Evolutionary conservation across 2,797 vertebrate species (phyloP).

Genomic region (Hemitrygon akajei): DNA sequence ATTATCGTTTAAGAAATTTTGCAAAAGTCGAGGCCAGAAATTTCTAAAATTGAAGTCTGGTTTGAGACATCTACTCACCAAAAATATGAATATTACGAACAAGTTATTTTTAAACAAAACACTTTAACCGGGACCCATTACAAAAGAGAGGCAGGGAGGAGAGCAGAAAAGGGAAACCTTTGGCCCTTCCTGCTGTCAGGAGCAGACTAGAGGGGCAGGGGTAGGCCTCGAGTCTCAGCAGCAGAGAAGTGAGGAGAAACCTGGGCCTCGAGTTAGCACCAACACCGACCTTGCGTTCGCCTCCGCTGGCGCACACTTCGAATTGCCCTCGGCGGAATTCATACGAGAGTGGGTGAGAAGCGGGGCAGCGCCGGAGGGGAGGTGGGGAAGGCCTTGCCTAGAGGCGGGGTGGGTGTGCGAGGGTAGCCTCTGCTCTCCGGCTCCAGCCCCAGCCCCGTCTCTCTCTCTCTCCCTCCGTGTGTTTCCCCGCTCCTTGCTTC

Average conservation of each 20-base stretch:
- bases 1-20: too few relatives aligned
- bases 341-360: slow-evolving; percentile 54
- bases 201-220: background rate
- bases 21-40: too few relatives aligned
- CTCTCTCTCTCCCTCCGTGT: too few relatives aligned
- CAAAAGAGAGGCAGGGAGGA: too few relatives aligned
- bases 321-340: slow-evolving; percentile 67
- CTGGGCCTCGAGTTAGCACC: background rate
- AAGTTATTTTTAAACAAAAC: too few relatives aligned
- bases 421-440: background rate
- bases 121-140: too few relatives aligned
- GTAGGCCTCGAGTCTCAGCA: background rate
- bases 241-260: background rate
- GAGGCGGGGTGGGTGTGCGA: background rate
- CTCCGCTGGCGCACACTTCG: slow-evolving; percentile 71
- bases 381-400: slow-evolving; percentile 38
- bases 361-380: slow-evolving; percentile 25
- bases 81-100: too few relatives aligned
- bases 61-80: background rate
- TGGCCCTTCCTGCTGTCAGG: too few relatives aligned
- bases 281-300: slow-evolving; percentile 56
- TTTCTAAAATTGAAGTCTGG: background rate
- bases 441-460: background rate
- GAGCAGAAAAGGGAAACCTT: too few relatives aligned
- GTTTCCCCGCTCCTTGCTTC: too few relatives aligned